These are phyloP conservation scores for Linnaemya tessellans DNA, from an alignment of 2,888 invertebrate genomes.

Conservation along the genomic window DNA sequence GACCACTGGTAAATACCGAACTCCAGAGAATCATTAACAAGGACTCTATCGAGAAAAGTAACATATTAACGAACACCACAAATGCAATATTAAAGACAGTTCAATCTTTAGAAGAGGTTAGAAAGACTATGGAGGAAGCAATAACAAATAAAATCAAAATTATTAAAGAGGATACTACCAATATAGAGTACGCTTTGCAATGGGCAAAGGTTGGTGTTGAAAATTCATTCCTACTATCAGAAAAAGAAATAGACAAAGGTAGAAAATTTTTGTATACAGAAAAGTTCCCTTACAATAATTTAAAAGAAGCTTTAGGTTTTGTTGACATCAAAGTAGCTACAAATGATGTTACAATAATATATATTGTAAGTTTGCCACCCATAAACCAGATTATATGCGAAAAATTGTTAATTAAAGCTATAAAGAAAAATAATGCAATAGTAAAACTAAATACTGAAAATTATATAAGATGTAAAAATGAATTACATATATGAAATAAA, in stretches of 20 bases:
- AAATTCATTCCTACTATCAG: conserved; percentile 17
- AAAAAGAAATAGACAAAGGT: conserved; percentile 9
- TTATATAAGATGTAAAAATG: conserved; percentile 12
- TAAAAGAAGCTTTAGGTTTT: conserved; percentile 34
- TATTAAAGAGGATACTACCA: no score
- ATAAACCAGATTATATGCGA: no score
- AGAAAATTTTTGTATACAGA: conserved; percentile 16
- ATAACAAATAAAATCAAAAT: no score
- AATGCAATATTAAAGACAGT: conserved; percentile 23
- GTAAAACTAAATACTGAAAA: no score
- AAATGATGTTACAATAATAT: no score
- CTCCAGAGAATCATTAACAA: conserved; percentile 4
- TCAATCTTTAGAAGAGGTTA: conserved; percentile 20
- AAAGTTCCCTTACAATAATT: conserved; percentile 19
- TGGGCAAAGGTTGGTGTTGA: conserved; percentile 12
- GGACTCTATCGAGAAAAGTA: conserved; percentile 4
- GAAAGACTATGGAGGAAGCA: no score
- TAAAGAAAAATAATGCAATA: no score
- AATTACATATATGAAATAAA: conserved; percentile 10
- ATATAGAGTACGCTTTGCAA: no score
- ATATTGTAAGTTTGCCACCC: no score
- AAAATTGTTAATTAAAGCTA: no score
- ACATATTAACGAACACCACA: conserved; percentile 18
- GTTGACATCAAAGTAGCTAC: no score
- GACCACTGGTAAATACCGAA: conserved; percentile 19